Conservation (phyloP, 2,888 invertebrate species). For the Leucophenga montana region DNA sequence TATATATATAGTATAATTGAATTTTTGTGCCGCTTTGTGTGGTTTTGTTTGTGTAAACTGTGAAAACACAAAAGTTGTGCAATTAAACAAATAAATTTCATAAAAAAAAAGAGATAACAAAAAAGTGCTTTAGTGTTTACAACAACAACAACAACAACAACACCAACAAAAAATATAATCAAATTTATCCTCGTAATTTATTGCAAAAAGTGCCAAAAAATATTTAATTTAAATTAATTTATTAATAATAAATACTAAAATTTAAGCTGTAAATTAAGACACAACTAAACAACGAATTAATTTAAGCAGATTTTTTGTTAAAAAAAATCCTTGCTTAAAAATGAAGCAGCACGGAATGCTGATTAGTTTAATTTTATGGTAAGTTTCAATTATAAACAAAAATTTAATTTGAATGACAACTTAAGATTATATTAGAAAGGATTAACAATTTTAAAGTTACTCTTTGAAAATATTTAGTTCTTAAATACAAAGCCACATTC, state of each 20-base stretch:
- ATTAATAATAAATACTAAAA: conserved; percentile 8
- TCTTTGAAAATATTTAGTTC: too few relatives aligned
- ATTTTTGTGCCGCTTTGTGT: conserved; percentile 32
- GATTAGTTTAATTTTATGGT: conserved; percentile 67
- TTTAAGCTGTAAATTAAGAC: conserved; percentile 13
- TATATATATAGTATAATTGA: neutral
- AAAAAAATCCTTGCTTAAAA: conserved; percentile 43
- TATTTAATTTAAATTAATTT: conserved; percentile 57
- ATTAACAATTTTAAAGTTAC: too few relatives aligned
- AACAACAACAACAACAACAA: neutral
- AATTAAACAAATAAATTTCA: conserved; percentile 37
- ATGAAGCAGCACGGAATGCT: conserved; percentile 61
- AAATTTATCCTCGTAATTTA: conserved; percentile 25
- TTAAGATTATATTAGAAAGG: neutral
- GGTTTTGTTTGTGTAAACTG: conserved; percentile 34
- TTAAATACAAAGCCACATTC: too few relatives aligned
- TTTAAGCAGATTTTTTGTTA: conserved; percentile 5
- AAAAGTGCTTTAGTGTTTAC: conserved; percentile 5
- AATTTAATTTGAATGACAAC: neutral
- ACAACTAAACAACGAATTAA: conserved; percentile 2
- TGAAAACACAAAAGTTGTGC: conserved; percentile 14
- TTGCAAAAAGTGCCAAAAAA: conserved; percentile 60
- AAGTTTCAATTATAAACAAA: conserved; percentile 45
- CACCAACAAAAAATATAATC: neutral
- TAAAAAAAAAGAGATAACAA: neutral